A percentile compares a stretch with the other conserved stretches of the same genome.
Evolutionary conservation across 1,140 invertebrate genomes (phyloP).

Genomic region (Dysdera silvatica): DNA sequence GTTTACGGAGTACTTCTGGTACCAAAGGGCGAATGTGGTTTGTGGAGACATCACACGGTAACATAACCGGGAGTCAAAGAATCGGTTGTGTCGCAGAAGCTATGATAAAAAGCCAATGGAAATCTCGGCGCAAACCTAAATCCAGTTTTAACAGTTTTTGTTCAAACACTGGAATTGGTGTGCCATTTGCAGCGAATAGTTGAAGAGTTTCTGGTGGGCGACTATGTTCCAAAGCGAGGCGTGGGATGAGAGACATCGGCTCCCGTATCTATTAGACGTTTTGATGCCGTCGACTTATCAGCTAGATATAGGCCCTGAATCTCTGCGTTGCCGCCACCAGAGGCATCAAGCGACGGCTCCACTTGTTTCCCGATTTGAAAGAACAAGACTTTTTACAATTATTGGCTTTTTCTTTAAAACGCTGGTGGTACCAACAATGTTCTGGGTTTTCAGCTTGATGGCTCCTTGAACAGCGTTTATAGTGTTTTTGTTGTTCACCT

Average conservation of each 20-base stretch:
- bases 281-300: background rate
- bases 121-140: slow-evolving; percentile 9
- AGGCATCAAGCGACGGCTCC: background rate
- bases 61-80: too few species aligned
- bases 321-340: background rate
- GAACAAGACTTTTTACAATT: slow-evolving; percentile 20
- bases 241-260: slow-evolving; percentile 19
- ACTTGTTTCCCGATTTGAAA: slow-evolving; percentile 4
- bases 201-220: background rate
- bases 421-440: slow-evolving; percentile 26
- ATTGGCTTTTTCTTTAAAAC: slow-evolving; percentile 9
- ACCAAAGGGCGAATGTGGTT: background rate
- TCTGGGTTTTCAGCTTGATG: slow-evolving; percentile 36
- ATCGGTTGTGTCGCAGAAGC: slow-evolving; percentile 14
- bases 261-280: slow-evolving; percentile 28
- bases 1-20: background rate
- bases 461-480: background rate
- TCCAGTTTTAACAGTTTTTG: slow-evolving; percentile 8
- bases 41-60: too few species aligned
- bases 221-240: background rate
- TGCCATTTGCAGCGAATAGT: slow-evolving; percentile 25
- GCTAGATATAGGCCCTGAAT: slow-evolving; percentile 7
- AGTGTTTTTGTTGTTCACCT: background rate
- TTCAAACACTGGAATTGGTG: slow-evolving; percentile 14
- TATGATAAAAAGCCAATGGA: slow-evolving; percentile 24